Evolutionary conservation across 1,140 invertebrate genomes (phyloP), one percentile per base, ranked within the genome.

Genomic region (Sarcophaga bullata): DNA sequence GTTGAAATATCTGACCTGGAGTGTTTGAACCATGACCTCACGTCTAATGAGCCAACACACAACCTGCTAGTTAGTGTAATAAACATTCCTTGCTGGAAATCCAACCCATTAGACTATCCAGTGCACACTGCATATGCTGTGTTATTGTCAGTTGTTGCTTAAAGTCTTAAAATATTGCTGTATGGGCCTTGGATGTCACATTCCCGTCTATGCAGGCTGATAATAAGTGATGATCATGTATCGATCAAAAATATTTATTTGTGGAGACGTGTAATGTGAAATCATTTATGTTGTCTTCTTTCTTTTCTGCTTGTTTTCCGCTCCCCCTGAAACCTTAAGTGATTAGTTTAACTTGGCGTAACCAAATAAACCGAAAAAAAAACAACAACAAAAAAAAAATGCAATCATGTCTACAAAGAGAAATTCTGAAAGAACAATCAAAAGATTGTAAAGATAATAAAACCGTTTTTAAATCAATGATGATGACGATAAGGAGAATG

Each of bases 381-480:
- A 15, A 13, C 11, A 58, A 15, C 13, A 58, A 58, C 6, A 58
- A 58, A 58, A 58, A 68, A 8, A 68, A 68, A 68, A 68, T 3
- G 19, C 7, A 68, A 68, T 25, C 62, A 68, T 68, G 62, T 68
- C 17, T 68, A 68, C 10, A 58, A 15, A 13, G 54, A 13, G 13
- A 37, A 37, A 37, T 37, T 37, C 25, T 37, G 13, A 58, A 58
- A 58, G n/a, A 52, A 19, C 17, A 17, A 78, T 78, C 15, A 19
- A 17, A n/a, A 8, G 75, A 78, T 78, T 48, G 25, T 50, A 78
- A 50, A 25, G 75, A 78, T 78, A 78, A 78, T 78, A 50, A 78
- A 78, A 78, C 25, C n/a, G 49, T 50, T 48, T 50, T 78, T 78
- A 78, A 78, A 78, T 78, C 75, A 78, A 50, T 78, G 73, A 17